These are phyloP conservation scores for Nerophis ophidion DNA, from an alignment of 2,113 vertebrate species.

Conservation along the genomic window DNA sequence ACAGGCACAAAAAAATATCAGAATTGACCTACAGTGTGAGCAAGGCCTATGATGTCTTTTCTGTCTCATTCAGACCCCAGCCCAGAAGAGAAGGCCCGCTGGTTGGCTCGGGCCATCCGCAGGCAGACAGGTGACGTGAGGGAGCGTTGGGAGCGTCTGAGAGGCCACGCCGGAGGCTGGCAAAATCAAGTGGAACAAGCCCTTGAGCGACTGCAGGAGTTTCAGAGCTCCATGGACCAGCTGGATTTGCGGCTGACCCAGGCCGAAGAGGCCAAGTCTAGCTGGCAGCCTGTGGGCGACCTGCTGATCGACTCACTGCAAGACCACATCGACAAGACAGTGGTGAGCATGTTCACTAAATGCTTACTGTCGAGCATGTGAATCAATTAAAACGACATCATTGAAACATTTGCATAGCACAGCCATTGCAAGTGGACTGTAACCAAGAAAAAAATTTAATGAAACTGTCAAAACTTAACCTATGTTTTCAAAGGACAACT, in stretches of 20 bases:
- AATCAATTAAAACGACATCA: too few species aligned
- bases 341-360: constrained; percentile 56
- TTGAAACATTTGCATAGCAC: too few species aligned
- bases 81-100: constrained; percentile 88
- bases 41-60: not conserved
- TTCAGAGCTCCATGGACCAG: constrained; percentile 91
- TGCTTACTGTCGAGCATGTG: too few species aligned
- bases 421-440: too few species aligned
- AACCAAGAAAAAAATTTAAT: too few species aligned
- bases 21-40: too few species aligned
- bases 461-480: too few species aligned
- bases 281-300: constrained; percentile 91
- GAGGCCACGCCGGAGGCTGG: constrained; percentile 78
- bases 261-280: constrained; percentile 78
- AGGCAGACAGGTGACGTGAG: constrained; percentile 89
- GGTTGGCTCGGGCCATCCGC: constrained; percentile 88
- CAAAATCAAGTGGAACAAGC: constrained; percentile 88
- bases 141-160: constrained; percentile 90
- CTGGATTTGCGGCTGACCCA: constrained; percentile 82
- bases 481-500: too few species aligned
- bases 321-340: constrained; percentile 88
- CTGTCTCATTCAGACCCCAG: constrained; percentile 73
- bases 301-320: constrained; percentile 89
- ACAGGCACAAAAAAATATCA: too few species aligned
- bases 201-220: constrained; percentile 84